Evolutionary conservation across 2,113 vertebrate species (phyloP), one percentile per base, ranked within the genome.

Genomic region (Numida meleagris): DNA sequence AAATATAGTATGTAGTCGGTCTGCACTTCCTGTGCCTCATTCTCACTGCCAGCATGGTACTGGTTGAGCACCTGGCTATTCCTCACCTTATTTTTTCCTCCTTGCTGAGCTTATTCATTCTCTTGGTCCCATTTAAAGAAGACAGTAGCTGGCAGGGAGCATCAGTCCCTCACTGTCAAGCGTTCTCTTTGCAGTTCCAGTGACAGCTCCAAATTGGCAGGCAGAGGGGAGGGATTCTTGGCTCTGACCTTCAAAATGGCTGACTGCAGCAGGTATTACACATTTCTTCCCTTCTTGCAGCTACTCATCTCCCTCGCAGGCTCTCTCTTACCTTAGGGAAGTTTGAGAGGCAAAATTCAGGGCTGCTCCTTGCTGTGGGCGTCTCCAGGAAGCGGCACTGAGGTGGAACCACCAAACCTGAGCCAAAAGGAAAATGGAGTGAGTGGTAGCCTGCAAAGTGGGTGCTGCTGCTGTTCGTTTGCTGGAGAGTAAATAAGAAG

Each of bases 341-440:
- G 59, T 29, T 91, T 90, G 81, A 95, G 77, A 80, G 50, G 72
- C 12, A 18, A 83, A 77, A 93, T 65, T 93, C 9, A 63, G 84
- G 75, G 55, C 78, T 86, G 82, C 74, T 95, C 3, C 79, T 92
- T 75, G 18, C 68, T 59, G 83, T 67, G 68, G 87, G 92, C 95
- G 82, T 97, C 94, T 93, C 72, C 24, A 66, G 84, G 95, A 89
- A 96, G 85, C 82, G 67, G 67, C 71, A 3, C 68, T 96, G 89
- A 92, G 83, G 82, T 10, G 17, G 73, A 97, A 94, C 82, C 20
- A 12, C 62, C 1, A 48, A 78, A 51, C 86, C 58, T 90, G 87
- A 96, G 82, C 71, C 50, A 72, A 51, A 73, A 92, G 57, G 88
- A 84, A 92, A 96, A 89, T 82, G 75, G 93, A 93, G 61, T 5